Evolutionary conservation across 2,888 invertebrate genomes (phyloP).

Genomic region (Digitonthophagus gazella): DNA sequence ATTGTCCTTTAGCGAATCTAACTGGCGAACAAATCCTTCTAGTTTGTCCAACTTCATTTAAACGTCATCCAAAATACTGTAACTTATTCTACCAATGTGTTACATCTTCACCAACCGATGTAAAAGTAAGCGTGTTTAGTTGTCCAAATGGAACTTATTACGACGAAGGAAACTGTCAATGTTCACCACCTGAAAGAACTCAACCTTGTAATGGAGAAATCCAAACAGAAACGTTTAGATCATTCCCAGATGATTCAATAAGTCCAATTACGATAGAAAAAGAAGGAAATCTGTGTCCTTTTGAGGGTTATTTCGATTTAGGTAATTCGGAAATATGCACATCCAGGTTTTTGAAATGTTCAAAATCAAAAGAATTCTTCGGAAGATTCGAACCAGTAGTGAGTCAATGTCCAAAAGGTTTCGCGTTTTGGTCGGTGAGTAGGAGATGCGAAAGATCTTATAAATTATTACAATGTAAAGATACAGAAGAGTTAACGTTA

Average conservation of each 20-base stretch:
- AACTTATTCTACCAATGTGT: conserved; percentile 83
- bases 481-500: conserved; percentile 46
- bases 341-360: conserved; percentile 71
- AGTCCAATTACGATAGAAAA: conserved; percentile 58
- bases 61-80: conserved; percentile 78
- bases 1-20: conserved; percentile 57
- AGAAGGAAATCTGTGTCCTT: conserved; percentile 57
- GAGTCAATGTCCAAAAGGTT: conserved; percentile 74
- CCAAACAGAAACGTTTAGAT: conserved; percentile 57
- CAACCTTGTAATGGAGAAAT: conserved; percentile 60
- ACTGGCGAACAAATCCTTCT: conserved; percentile 69
- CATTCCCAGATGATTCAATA: conserved; percentile 53
- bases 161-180: conserved; percentile 70
- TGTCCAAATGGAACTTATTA: conserved; percentile 78
- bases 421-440: conserved; percentile 75
- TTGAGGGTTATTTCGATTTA: conserved; percentile 68
- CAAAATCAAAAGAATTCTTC: conserved; percentile 51
- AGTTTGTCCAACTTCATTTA: conserved; percentile 81
- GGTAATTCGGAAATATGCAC: conserved; percentile 56
- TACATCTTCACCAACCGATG: conserved; percentile 61
- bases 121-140: conserved; percentile 71
- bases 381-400: conserved; percentile 64
- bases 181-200: conserved; percentile 63
- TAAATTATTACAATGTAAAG: conserved; percentile 62
- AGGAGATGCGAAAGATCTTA: conserved; percentile 69